Base-by-base conservation (phyloP, 2,113 vertebrate species). In the Calypte anna region DNA sequence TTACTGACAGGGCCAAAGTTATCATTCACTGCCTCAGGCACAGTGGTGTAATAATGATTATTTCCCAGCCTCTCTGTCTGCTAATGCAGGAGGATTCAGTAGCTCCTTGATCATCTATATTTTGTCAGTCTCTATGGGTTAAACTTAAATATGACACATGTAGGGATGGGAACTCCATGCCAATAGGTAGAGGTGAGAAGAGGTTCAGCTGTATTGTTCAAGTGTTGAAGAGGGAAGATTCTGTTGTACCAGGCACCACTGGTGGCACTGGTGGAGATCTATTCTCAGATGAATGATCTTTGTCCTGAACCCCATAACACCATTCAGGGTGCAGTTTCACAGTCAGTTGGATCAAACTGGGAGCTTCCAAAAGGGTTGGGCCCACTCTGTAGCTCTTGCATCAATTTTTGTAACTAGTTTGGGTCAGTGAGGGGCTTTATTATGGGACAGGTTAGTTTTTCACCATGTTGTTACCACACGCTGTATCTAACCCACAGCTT, bases 61-160 rank as follows among this genome's bases (percentile, higher is more conserved):
- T 57, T 61, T 2, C 70, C 44, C 50, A 67, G 33, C 14, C 61
- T 46, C 36, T 76, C 33, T 66, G 44, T 25, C 23, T 87, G 1
- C 33, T 66, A 28, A 14, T 17, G 36, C 55, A 57, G 61, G 33
- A 55, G 14, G 19, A 58, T 58, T 78, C 46, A 6, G 5, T 22
- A 30, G 20, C 25, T 88, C 27, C 67, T 85, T n/a, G 31, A 5
- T 5, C 36, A 50, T 8, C 43, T 53, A 7, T 5, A 0, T 66
- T 63, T 54, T 50, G 7, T 15, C 67, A 70, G 53, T 10, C 38
- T 70, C 57, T 44, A 12, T 30, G 58, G 44, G 28, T 86, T 83
- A 30, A 12, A 4, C 36, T 55, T 20, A 22, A 1, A 23, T 1
- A 1, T 36, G 66, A 30, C 8, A 10, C 21, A 5, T 0, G 0